Base-by-base conservation (phyloP, 2,113 vertebrate genomes). In the Machaerirhynchus nigripectus region DNA sequence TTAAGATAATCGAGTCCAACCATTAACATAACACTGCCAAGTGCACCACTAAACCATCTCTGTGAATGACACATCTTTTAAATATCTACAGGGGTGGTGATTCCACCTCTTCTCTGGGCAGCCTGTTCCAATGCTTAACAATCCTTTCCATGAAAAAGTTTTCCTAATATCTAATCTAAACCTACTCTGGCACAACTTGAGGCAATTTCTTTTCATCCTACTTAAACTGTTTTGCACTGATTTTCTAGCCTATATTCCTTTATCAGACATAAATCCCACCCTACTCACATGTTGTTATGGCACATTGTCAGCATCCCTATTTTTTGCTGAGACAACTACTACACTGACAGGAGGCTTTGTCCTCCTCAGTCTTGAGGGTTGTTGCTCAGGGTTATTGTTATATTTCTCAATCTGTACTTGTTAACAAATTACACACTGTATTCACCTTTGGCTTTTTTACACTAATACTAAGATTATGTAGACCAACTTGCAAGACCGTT, bases 271-370 rank as follows among this genome's bases (percentile, higher is more conserved):
- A 57, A n/a, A 21, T 21, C 5, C 11, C 23, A 57, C 5, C 1
- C 15, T 61, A 37, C 22, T 47, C n/a, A 28, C 3, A 10, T 31
- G 9, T 6, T 47, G 9, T 31, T 60, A 33, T 24, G 33, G 12
- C 12, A 52, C 4, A 0, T 9, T 52, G 22, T 46, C 47, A 61
- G 7, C 15, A 39, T 8, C 15, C 5, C 2, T 55, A 6, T 23
- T 13, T 80, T 60, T 56, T 28, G 7, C 17, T 71, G 27, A 35
- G 17, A 74, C 5, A 26, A 2, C 3, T 22, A 15, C 6, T 35
- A 26, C 11, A 24, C 17, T 59, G 21, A 11, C 24, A 49, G 12
- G 31, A 19, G 22, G 5, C 27, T 64, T 59, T 14, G 56, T 44
- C 30, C 33, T 89, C 44, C 44, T 74, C 24, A 27, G 19, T 55